Base-by-base conservation (phyloP, 2,888 invertebrate genomes). In the Spodoptera littoralis region DNA sequence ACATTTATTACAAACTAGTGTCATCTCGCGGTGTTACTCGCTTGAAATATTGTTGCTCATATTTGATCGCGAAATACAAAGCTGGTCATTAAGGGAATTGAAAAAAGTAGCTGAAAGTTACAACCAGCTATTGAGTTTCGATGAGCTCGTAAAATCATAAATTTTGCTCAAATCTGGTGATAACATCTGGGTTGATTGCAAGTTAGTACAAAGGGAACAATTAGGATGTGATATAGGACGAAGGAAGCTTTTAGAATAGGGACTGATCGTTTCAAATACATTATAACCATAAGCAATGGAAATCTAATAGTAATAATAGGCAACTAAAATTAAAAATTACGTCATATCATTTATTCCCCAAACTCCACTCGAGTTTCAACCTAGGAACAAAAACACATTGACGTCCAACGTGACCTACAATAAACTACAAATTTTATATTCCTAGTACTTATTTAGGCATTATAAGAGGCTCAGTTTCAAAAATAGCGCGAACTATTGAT, bases 1-100 rank as follows among this genome's bases (percentile, higher is more conserved):
- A 43, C 66, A 77, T 79, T 79, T 82, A 73, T 73, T 71, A 69
- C 57, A 65, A 76, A 69, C 68, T 75, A 65, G 60, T 60, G 65
- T 54, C 74, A 67, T 44, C 46, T 47, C 57, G 41, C n/a, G 36
- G 42, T 11, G 13, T 24, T 48, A 48, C 42, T 49, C 61, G 54
- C 12, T 36, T 62, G 79, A 77, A 64, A 66, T 78, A 77, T 66
- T 56, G 59, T 42, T 12, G 8, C 78, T 55, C 74, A 71, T 77
- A 71, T 69, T 70, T 68, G 55, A 73, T 64, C 58, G 18, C 41
- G 51, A 67, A 65, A 45, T 59, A 55, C 46, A 18, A 44, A 36
- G 9, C 36, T 36, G 36, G 8, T 8, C 6, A 36, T 36, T 8
- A 44, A 43, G 44, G 49, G 11, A 43, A 58, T 53, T 57, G n/a